Conservation (phyloP, 2,888 invertebrate genomes). For the Octodonta nipae region DNA sequence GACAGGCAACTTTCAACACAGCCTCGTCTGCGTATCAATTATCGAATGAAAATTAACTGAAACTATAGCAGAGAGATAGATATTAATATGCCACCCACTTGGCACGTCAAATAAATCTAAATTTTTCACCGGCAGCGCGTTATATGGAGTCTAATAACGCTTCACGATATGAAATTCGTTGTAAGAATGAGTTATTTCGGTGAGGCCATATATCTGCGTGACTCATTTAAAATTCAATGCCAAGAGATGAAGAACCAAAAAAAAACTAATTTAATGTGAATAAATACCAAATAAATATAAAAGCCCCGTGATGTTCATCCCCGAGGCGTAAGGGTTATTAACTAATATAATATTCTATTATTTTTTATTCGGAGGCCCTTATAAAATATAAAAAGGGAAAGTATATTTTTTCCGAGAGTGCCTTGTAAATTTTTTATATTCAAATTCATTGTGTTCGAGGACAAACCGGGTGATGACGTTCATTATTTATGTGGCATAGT, state of each 20-base stretch:
- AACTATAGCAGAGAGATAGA: no score
- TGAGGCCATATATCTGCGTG: slow-evolving; percentile 24
- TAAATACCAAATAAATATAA: slow-evolving; percentile 37
- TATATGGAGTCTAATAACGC: slow-evolving; percentile 2
- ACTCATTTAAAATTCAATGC: slow-evolving; percentile 35
- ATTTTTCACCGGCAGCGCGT: not conserved
- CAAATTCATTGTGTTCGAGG: slow-evolving; percentile 34
- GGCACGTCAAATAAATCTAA: slow-evolving; percentile 1
- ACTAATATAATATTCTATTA: slow-evolving; percentile 37
- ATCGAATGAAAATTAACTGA: no score
- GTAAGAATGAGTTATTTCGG: slow-evolving; percentile 2
- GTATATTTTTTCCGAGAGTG: slow-evolving; percentile 36
- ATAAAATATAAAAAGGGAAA: slow-evolving; percentile 29
- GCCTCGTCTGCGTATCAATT: no score
- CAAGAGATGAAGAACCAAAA: no score
- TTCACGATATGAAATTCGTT: slow-evolving; percentile 1
- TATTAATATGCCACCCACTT: no score
- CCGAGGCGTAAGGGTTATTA: slow-evolving; percentile 30
- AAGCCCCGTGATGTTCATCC: slow-evolving; percentile 25
- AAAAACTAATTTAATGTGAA: slow-evolving; percentile 38
- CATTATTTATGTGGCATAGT: slow-evolving; percentile 24
- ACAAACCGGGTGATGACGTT: slow-evolving; percentile 21
- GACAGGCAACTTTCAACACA: no score
- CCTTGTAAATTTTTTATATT: slow-evolving; percentile 34
- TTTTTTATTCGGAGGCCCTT: slow-evolving; percentile 16